Evolutionary conservation across 2,113 vertebrate genomes (phyloP).

Genomic region (Limanda limanda): DNA sequence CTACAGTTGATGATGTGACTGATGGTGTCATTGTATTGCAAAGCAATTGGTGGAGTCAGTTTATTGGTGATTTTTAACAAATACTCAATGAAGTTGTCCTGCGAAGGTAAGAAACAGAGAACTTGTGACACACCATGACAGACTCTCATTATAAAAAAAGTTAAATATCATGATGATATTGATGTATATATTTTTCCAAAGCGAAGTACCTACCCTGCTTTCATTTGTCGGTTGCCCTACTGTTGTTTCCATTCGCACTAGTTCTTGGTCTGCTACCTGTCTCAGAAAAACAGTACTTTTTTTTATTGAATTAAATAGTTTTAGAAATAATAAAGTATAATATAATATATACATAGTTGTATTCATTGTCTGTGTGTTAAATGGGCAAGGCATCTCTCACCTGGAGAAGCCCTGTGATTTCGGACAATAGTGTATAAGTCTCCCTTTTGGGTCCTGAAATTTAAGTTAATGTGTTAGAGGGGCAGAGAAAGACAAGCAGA

Average conservation of each 20-base stretch:
- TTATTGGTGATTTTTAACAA: background rate
- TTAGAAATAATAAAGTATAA: no score
- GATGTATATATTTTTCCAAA: background rate
- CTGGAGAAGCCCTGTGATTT: background rate
- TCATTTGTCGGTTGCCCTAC: background rate
- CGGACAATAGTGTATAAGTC: rapidly evolving
- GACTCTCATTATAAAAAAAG: background rate
- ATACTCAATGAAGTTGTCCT: slow-evolving; percentile 29
- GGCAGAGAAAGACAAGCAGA: background rate
- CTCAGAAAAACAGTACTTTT: slow-evolving; percentile 22
- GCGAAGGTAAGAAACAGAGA: background rate
- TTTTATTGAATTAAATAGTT: no score
- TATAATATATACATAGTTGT: background rate
- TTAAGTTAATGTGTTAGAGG: background rate
- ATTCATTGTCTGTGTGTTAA: slow-evolving; percentile 4
- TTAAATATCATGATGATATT: background rate
- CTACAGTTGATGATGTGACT: slow-evolving; percentile 60
- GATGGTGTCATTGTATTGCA: rapidly evolving
- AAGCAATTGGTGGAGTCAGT: rapidly evolving
- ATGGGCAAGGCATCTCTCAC: slow-evolving; percentile 42
- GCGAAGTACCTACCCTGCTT: slow-evolving; percentile 44
- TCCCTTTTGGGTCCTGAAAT: slow-evolving; percentile 51
- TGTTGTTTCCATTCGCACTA: slow-evolving; percentile 33
- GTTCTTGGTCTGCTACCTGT: slow-evolving; percentile 19
- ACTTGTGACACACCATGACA: background rate